Base-by-base conservation (phyloP, 2,888 invertebrate species). In the Cosmopolites sordidus region DNA sequence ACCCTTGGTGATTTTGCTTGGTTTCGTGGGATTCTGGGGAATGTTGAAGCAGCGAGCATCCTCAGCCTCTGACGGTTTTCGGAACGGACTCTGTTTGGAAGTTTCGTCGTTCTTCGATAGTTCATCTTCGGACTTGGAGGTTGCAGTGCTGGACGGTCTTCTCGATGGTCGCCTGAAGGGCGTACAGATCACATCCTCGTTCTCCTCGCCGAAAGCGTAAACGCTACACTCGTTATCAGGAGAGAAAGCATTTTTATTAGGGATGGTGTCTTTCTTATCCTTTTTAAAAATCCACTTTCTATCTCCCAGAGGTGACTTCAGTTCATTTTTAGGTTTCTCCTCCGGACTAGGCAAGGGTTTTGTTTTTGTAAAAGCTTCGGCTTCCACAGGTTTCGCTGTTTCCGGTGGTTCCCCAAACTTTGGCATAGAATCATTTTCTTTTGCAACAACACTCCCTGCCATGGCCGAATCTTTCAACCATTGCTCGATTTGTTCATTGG, bases 191-290 rank as follows among this genome's bases (percentile, higher is more conserved):
- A 73, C 66, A 14, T 78, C 75, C 54, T 83, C 84, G 22, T 78
- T 79, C 39, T 84, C 84, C 57, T 83, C 83, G 59, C 84, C 84
- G 66, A 86, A 86, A 1, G 86, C 86, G 64, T 86, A 86, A 12
- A 86, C 81, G 53, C 84, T 84, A 54, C 83, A 82, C 66, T 85
- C 84, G 64, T 84, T 84, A 60, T 83, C 83, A 0, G 81, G 82
- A 0, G 83, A 83, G 69, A 84, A 84, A 0, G 84, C 84, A 63
- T 75, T 80, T 2, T 77, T 72, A 62, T 75, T 79, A 1, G 76
- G 76, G 16, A 71, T 65, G 2, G 68, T 56, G 18, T 67, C 68
- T 49, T 71, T 75, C 43, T 78, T 75, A 57, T 78, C 75, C 59
- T 80, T 83, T 41, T 81, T 78, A 47, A 83, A 78, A 49, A 83